Evolutionary conservation across 1,140 invertebrate species (phyloP), one percentile per base, ranked within the genome.

Genomic region (Macrobrachium rosenbergii): DNA sequence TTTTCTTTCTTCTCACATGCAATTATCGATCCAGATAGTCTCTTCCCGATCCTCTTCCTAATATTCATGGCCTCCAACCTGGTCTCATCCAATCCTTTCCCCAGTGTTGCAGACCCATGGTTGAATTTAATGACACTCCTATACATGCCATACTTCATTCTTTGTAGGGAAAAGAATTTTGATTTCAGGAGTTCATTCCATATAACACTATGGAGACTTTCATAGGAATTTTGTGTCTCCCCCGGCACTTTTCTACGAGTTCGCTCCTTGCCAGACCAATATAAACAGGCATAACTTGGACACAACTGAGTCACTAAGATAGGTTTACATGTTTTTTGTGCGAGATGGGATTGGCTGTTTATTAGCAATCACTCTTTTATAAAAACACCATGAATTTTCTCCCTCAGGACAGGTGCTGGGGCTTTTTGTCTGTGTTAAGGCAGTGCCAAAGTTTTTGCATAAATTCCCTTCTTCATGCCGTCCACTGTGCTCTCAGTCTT

Each of bases 371-470:
- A 45, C 77, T 80, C 77, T 80, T 28, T 80, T 80, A 23, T 80
- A 80, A 60, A 80, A 80, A 60, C 77, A 80, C 77, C 77, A 80
- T 2, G 77, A 80, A 23, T 19, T 58, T 80, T 28, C 5, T 52
- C 75, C 75, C 28, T 77, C 75, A 5, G 75, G 75, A 6, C 75
- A 77, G 19, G 16, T 8, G n/a, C 75, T 77, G 75, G 12, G 23
- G 75, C n/a, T 77, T 21, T 2, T 12, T 12, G 43, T 43, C 14
- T 2, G 75, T 77, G 43, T 37, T 77, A 5, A 77, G 28, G 43
- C 75, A 77, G 28, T 77, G 75, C 12, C 28, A 11, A n/a, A 11
- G 67, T 37, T 19, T 3, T 72, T 21, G 67, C 67, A 72, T 72
- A 72, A 12, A 72, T 12, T 11, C 10, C n/a, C 37, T n/a, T 72